Evolutionary conservation across 2,888 invertebrate species (phyloP).

Genomic region (Gastrophysa polygoni): DNA sequence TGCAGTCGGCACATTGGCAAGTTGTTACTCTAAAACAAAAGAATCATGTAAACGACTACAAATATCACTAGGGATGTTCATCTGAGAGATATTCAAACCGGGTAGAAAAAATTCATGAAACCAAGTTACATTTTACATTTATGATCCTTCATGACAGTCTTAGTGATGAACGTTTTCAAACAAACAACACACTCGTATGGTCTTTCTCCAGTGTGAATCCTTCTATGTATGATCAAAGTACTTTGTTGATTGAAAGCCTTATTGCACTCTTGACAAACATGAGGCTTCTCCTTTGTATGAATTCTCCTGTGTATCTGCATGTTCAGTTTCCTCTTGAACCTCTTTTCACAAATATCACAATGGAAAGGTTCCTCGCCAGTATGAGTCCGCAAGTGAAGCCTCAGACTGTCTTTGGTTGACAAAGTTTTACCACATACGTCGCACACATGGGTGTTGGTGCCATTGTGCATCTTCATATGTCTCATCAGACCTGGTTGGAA

Average conservation of each 20-base stretch:
- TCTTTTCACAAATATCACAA: constrained; percentile 53
- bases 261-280: constrained; percentile 43
- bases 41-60: neutral
- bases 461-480: constrained; percentile 47
- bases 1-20: too few species aligned
- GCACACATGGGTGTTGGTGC: constrained; percentile 31
- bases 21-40: constrained; percentile 2
- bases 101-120: too few species aligned
- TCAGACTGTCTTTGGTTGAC: constrained; percentile 17
- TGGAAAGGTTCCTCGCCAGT: constrained; percentile 51
- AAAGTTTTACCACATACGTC: constrained; percentile 39
- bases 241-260: constrained; percentile 39
- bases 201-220: constrained; percentile 55
- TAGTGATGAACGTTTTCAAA: constrained; percentile 9
- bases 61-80: too few species aligned
- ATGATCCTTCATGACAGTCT: constrained; percentile 11
- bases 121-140: constrained; percentile 1
- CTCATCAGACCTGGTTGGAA: constrained; percentile 57
- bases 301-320: constrained; percentile 50
- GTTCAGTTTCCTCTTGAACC: constrained; percentile 53
- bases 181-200: constrained; percentile 7
- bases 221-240: constrained; percentile 31
- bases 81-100: too few species aligned
- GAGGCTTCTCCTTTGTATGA: constrained; percentile 35
- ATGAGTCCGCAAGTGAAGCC: constrained; percentile 55